phyloP scores from a whole-genome alignment of 2,113 vertebrate species.

The Nothobranchius furzeri region DNA sequence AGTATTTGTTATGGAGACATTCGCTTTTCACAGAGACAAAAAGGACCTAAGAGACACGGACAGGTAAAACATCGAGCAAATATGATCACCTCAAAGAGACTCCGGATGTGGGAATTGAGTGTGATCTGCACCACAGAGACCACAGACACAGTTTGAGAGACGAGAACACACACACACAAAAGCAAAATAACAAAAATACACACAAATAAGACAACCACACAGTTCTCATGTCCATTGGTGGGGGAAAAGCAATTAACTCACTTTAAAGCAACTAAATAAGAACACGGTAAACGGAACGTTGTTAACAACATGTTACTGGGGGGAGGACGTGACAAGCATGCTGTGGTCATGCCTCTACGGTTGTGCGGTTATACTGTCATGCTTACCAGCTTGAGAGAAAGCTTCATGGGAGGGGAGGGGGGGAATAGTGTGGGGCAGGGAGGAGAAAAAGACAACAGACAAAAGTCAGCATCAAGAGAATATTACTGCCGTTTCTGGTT shows the following conservation, averaged over 20 bases:
- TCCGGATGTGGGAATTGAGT: constrained; percentile 85
- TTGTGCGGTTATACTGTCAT: constrained; percentile 76
- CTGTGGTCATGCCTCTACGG: constrained; percentile 68
- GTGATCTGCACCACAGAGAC: constrained; percentile 82
- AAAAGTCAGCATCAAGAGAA: constrained; percentile 68
- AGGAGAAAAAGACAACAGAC: constrained; percentile 69
- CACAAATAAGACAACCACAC: constrained; percentile 61
- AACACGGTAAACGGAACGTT: constrained; percentile 44
- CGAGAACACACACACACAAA: constrained; percentile 46
- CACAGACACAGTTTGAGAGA: constrained; percentile 58
- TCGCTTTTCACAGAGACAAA: constrained; percentile 22
- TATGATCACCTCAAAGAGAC: constrained; percentile 86
- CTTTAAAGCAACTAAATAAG: constrained; percentile 26
- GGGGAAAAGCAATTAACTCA: constrained; percentile 39
- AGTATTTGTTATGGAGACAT: constrained; percentile 47
- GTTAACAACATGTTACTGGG: constrained; percentile 68
- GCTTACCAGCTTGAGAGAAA: constrained; percentile 99
- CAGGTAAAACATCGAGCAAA: constrained; percentile 66
- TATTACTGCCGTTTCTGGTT: constrained; percentile 28
- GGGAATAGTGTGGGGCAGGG: constrained; percentile 59
- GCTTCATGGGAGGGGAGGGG: constrained; percentile 87
- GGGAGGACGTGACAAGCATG: constrained; percentile 79
- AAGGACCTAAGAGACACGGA: constrained; percentile 57
- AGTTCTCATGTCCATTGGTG: constrained; percentile 48
- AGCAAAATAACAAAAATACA: constrained; percentile 65